These are phyloP conservation scores for Thalassarche chlororhynchos DNA, from an alignment of 2,113 vertebrate species.

Conservation along the genomic window DNA sequence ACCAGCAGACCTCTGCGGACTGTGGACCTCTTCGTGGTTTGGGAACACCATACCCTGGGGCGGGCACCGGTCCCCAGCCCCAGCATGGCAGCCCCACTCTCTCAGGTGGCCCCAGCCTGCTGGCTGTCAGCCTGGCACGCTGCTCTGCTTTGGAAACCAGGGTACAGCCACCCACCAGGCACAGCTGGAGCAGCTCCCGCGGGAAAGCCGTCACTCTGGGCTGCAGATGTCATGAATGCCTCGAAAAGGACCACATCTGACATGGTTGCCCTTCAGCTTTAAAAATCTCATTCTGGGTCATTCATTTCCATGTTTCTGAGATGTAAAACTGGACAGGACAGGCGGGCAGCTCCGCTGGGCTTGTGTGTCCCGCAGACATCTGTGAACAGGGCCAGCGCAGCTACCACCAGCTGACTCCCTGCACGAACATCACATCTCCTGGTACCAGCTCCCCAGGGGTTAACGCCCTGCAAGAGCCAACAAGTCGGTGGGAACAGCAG, in stretches of 20 bases:
- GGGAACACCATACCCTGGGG: neutral
- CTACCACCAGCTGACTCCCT: neutral
- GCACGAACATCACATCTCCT: neutral
- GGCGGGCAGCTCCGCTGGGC: neutral
- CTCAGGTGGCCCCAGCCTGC: neutral
- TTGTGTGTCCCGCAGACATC: neutral
- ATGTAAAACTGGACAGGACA: neutral
- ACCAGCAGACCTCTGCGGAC: no score
- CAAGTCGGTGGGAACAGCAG: neutral
- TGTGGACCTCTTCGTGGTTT: neutral
- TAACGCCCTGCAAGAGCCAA: neutral
- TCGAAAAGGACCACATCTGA: neutral
- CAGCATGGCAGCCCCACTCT: rapidly evolving
- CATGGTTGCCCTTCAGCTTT: neutral
- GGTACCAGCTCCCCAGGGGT: neutral
- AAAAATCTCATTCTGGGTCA: neutral
- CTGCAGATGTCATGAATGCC: neutral
- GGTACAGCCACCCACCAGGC: neutral
- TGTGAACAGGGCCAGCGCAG: neutral
- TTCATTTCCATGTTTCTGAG: neutral
- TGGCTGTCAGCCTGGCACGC: neutral
- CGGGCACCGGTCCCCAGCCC: rapidly evolving
- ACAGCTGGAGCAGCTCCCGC: rapidly evolving
- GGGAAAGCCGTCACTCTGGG: rapidly evolving
- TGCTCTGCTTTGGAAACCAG: neutral